Base-by-base conservation (phyloP, 2,888 invertebrate genomes). In the Actias luna region DNA sequence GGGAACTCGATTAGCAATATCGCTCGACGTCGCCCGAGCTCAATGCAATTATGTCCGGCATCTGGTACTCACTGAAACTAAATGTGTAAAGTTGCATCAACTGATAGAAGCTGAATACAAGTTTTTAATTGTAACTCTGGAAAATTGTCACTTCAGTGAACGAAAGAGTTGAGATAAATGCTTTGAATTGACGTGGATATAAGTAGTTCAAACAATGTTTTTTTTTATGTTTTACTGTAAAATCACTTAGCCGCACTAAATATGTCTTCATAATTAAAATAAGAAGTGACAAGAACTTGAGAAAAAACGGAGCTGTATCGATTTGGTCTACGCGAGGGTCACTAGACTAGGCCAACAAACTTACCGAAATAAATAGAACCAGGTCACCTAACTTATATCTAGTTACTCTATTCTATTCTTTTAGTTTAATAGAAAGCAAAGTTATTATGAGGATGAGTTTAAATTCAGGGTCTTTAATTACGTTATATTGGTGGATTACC, bases 1-100 rank as follows among this genome's bases (percentile, higher is more conserved):
- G 31, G 12, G 59, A 69, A 71, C 69, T 71, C 67, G 67, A 71
- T 71, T 69, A 71, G 57, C 61, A 63, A 61, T 65, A 66, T 66
- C 68, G 67, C 55, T 60, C 64, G 60, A 61, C 62, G 35, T 62
- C 59, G 63, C 64, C 58, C 27, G 42, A 63, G 59, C 59, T 65
- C 58, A 67, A 70, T 66, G 66, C 66, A 70, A 69, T 68, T 70
- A 70, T 67, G 64, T 59, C 46, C 60, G 59, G 63, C 65, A 65
- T 60, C 67, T 66, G 66, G 62, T 57, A 36, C 46, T 57, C 22
- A 52, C 50, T 64, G 29, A 36, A 58, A 63, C 59, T 59, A 61
- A 61, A 61, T 61, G 55, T 16, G 42, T 59, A 63, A 59, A 33
- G 62, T 42, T 62, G 62, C 58, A 58, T 60, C 60, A 33, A 29